Percentiles rank a stretch among this genome's conserved stretches.
Evolutionary conservation across 1,140 invertebrate genomes (phyloP).

Genomic region (Drosophila yakuba): DNA sequence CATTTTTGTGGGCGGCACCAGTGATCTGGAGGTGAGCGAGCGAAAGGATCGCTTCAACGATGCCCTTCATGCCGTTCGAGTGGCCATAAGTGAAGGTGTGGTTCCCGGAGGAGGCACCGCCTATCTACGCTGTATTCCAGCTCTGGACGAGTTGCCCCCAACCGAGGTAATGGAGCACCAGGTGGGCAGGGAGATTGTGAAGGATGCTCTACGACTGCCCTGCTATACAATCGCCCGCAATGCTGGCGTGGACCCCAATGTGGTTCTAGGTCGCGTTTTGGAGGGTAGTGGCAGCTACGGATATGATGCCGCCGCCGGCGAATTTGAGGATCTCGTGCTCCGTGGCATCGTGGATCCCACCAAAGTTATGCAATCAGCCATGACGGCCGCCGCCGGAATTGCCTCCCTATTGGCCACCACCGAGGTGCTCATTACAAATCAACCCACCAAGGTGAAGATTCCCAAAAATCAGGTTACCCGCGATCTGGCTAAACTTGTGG

Average conservation of each 20-base stretch:
- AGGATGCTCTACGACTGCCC: conserved; percentile 88
- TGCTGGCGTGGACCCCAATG: conserved; percentile 94
- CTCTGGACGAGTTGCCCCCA: conserved; percentile 40
- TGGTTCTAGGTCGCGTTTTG: conserved; percentile 93
- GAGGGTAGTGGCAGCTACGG: conserved; percentile 89
- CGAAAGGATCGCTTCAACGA: conserved; percentile 81
- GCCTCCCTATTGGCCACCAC: conserved; percentile 91
- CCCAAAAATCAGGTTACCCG: conserved; percentile 33
- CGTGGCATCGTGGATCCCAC: conserved; percentile 98
- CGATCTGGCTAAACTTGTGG: conserved; percentile 37
- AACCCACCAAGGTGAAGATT: conserved; percentile 7
- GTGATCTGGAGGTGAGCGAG: conserved; percentile 78
- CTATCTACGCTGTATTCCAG: conserved; percentile 67
- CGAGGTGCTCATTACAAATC: conserved; percentile 85
- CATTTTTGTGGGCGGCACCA: conserved; percentile 70
- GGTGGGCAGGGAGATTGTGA: conserved; percentile 88
- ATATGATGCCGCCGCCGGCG: conserved; percentile 94
- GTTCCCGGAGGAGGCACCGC: conserved; percentile 82
- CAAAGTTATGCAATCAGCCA: conserved; percentile 94
- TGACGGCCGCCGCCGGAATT: conserved; percentile 94
- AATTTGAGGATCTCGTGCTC: conserved; percentile 95
- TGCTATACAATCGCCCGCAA: conserved; percentile 95
- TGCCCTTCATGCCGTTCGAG: conserved; percentile 74
- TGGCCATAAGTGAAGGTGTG: conserved; percentile 78
- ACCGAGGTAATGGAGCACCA: conserved; percentile 33